Base-by-base conservation (phyloP, 1,140 invertebrate genomes). In the Hypsibius dujardini region DNA sequence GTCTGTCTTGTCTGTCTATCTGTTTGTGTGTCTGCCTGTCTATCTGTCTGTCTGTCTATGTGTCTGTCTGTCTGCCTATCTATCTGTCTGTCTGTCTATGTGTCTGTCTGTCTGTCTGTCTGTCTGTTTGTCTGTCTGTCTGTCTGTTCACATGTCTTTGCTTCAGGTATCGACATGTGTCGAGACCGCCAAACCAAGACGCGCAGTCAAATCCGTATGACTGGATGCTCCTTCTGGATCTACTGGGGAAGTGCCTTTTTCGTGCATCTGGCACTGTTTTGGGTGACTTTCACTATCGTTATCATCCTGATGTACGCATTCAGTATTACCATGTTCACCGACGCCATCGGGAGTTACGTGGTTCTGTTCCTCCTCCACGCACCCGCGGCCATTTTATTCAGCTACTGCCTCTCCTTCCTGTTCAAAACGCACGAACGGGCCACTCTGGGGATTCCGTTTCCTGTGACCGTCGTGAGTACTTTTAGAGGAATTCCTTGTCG, bases 341-440 rank as follows among this genome's bases (percentile, higher is more conserved):
- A 86, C 76, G 88, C 88, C 1, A 82, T 90, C 40, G 79, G 84
- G 45, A n/a, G n/a, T 56, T 7, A 7, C n/a, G 50, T 85, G 85
- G 28, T 80, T 90, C 1, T 90, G 1, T 81, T 88, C 2, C 76
- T 89, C 42, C 77, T 89, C 0, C 90, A 88, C 77, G 87, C 87
- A 73, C 86, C 87, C n/a, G 83, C 86, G 12, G 86, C 86, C 59
- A 85, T 90, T 28, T 79, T 91, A 70, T 87, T 88, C 77, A 85
- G 85, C 50, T 87, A 88, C 0, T 85, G 86, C 75, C 78, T 87
- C 1, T 88, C 87, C 45, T 91, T 90, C 75, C 82, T 88, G 40
- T 91, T 92, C 77, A 85, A 88, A 75, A 87, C 86, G 75, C 85
- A 85, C 81, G 89, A 90, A 75, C 87, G 87, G 1, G 88, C 88